phyloP scores from a whole-genome alignment of 2,113 vertebrate genomes.

The Mesocricetus auratus region DNA sequence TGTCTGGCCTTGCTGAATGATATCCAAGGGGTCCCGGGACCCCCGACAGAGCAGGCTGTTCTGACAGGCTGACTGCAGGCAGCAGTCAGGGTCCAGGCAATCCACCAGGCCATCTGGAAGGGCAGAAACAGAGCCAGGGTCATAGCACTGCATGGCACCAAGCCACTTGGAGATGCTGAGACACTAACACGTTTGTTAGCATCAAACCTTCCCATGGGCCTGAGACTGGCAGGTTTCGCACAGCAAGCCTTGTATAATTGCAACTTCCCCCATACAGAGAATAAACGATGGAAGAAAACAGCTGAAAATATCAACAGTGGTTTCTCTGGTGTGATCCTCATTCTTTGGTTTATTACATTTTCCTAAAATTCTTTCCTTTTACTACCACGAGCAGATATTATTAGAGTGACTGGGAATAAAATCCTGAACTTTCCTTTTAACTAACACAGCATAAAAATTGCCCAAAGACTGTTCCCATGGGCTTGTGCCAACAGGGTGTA shows the following conservation, averaged over 20 bases:
- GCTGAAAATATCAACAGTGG: neutral
- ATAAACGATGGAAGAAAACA: neutral
- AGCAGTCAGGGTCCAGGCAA: constrained; percentile 99
- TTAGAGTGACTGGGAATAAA: neutral
- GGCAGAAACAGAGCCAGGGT: constrained; percentile 59
- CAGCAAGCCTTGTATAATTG: neutral
- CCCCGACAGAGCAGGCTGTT: constrained; percentile 96
- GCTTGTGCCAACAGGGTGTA: neutral
- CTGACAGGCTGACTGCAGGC: constrained; percentile 97
- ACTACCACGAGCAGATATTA: neutral
- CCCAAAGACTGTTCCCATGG: neutral
- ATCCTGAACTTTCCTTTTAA: neutral
- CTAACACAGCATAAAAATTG: neutral
- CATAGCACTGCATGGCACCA: neutral
- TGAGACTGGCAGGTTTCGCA: neutral
- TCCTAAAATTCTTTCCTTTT: neutral
- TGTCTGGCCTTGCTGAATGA: constrained; percentile 95
- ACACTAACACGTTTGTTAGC: neutral
- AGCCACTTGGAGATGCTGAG: neutral
- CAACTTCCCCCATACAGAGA: neutral
- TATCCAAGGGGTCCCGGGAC: constrained; percentile 95
- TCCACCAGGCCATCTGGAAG: constrained; percentile 97
- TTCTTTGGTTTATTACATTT: neutral
- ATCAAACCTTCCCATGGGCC: neutral
- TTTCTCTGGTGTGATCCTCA: neutral